Evolutionary conservation across 2,888 invertebrate genomes (phyloP).

Genomic region (Zygothrica quintamaculata): DNA sequence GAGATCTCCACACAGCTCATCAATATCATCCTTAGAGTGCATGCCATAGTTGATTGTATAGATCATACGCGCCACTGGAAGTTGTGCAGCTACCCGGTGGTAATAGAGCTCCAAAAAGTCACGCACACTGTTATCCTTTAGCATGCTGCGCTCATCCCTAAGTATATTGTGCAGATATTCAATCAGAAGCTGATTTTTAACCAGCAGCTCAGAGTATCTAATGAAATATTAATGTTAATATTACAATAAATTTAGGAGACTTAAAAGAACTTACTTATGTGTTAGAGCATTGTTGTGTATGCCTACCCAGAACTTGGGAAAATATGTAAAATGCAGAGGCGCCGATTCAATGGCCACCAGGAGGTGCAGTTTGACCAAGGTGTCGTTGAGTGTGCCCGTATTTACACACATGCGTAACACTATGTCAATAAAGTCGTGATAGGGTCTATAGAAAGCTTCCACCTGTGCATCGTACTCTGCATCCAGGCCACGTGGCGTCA

Average conservation of each 20-base stretch:
- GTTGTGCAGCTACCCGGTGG: slow-evolving; percentile 87
- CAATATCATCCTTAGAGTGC: slow-evolving; percentile 84
- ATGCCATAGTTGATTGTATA: slow-evolving; percentile 84
- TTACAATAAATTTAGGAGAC: not conserved
- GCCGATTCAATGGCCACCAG: slow-evolving; percentile 96
- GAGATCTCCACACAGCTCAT: slow-evolving; percentile 84
- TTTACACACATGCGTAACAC: slow-evolving; percentile 94
- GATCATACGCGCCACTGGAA: slow-evolving; percentile 84
- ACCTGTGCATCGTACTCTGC: slow-evolving; percentile 91
- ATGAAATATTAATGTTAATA: not conserved
- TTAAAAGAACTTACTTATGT: slow-evolving; percentile 84
- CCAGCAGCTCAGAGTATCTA: slow-evolving; percentile 92
- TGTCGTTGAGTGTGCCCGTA: slow-evolving; percentile 93
- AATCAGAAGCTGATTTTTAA: slow-evolving; percentile 92
- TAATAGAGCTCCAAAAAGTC: slow-evolving; percentile 95
- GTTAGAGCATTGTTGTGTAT: slow-evolving; percentile 87
- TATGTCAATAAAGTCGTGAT: slow-evolving; percentile 95
- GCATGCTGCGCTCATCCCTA: slow-evolving; percentile 93
- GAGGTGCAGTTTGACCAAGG: slow-evolving; percentile 93
- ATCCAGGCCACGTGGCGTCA: slow-evolving; percentile 88
- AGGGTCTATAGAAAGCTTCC: slow-evolving; percentile 92
- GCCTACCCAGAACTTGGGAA: slow-evolving; percentile 96
- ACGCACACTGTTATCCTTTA: slow-evolving; percentile 93
- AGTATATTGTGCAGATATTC: slow-evolving; percentile 96
- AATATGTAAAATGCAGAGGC: slow-evolving; percentile 93